Evolutionary conservation across 2,888 invertebrate species (phyloP), one percentile per base, ranked within the genome.

Genomic region (Eupithecia vulgata): DNA sequence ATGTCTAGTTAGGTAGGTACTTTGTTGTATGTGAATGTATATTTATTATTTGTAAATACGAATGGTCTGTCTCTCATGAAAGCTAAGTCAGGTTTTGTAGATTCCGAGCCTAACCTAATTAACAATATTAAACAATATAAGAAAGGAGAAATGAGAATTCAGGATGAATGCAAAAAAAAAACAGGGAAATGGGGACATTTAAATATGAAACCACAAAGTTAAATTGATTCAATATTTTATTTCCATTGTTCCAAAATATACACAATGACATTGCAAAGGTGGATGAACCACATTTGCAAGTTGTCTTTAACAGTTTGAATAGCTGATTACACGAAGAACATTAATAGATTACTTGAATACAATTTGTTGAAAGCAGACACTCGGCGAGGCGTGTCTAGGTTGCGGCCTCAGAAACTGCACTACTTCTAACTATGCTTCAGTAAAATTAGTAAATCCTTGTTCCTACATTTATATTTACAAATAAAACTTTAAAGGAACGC

Each of bases 401-500:
- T 68, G 81, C 80, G 77, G 78, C 68, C 79, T 75, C 68, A 65
- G 78, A 81, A 83, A 80, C 85, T 82, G 85, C 83, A 78, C 88
- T 87, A 80, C 72, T 74, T 88, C 88, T 86, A 40, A 89, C 88
- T 85, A 87, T 81, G 84, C 86, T 87, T 85, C 86, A 90, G 90
- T 90, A 90, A 86, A 89, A 91, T 91, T 91, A 92, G 90, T 93
- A 90, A 92, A 91, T 92, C 92, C 92, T 87, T 89, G 92, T 91
- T 86, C 92, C 91, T 93, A 94, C 88, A 88, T 91, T 90, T 80
- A 92, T 93, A 94, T 94, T 92, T 94, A 94, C 94, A 94, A 93
- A 93, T 94, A 93, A 94, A 94, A 93, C 93, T 93, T 94, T 94
- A 91, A 93, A 93, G 93, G 94, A 94, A 94, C 94, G 93, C 94